These are phyloP conservation scores for Porites evermanni DNA, from an alignment of 92 coral and sea anemone species.

Conservation along the genomic window DNA sequence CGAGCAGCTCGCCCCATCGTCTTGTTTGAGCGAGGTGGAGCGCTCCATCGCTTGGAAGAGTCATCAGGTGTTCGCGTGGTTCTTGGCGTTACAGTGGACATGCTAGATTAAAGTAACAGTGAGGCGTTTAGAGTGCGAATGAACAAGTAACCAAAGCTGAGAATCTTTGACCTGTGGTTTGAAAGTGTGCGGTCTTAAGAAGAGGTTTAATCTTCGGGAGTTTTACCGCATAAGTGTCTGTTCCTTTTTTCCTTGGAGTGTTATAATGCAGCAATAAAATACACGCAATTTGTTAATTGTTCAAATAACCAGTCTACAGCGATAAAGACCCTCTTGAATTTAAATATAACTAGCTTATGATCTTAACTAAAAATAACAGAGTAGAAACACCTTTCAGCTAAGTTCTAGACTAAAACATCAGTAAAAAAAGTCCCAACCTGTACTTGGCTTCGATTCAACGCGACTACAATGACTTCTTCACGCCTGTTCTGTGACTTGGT, in stretches of 20 bases:
- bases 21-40: slow-evolving; percentile 75
- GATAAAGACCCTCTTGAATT: slow-evolving; percentile 1
- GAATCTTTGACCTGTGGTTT: background rate
- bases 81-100: slow-evolving; percentile 39
- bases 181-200: background rate
- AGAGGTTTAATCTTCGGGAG: background rate
- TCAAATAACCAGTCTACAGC: slow-evolving; percentile 7
- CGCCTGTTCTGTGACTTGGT: slow-evolving; percentile 19
- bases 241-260: slow-evolving; percentile 2
- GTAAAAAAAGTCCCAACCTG: slow-evolving; percentile 12
- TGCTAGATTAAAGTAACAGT: slow-evolving; percentile 16
- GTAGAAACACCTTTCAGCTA: background rate
- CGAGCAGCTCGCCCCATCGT: slow-evolving; percentile 69
- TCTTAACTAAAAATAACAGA: slow-evolving; percentile 8
- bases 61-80: slow-evolving; percentile 26
- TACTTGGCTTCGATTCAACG: background rate
- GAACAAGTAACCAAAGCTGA: background rate
- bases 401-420: background rate
- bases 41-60: slow-evolving; percentile 75
- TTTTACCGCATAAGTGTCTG: background rate
- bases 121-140: background rate
- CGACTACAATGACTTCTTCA: slow-evolving; percentile 24
- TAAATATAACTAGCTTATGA: slow-evolving; percentile 4
- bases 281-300: slow-evolving; percentile 19
- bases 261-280: background rate